Evolutionary conservation across 2,113 vertebrate genomes (phyloP), one percentile per base, ranked within the genome.

Genomic region (Sapayoa aenigma): DNA sequence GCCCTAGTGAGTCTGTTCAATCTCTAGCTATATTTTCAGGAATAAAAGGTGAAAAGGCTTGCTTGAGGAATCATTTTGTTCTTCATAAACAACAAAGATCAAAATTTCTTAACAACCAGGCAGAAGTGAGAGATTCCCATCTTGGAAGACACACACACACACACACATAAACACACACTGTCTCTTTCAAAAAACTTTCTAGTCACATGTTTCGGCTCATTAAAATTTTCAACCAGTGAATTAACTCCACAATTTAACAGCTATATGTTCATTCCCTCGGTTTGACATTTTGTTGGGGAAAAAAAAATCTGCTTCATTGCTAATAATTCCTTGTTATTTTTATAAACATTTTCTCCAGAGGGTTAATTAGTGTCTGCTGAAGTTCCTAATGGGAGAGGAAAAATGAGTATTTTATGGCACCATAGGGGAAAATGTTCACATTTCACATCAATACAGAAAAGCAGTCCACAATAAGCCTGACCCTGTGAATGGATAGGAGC

Each of bases 301-400:
- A 7, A 37, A 60, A 50, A 42, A 49, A 33, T 67, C 58, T 68
- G 6, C 46, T 91, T 95, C 50, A 83, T 79, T 77, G 46, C 50
- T 93, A 76, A 91, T 95, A 93, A 94, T 91, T 95, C 50, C 55
- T 77, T 90, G 58, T 84, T 93, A 90, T 84, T 95, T 94, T 93
- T 88, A 94, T 83, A 90, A 94, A 87, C 13, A 63, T 91, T 96
- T 96, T 95, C 93, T 96, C 96, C 75, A 90, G 93, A 95, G 93
- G 75, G 68, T 95, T 94, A 95, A 95, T 97, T 95, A 97, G 71
- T 91, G 71, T 90, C 93, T 96, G 46, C 63, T 80, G 67, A 93
- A 94, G 75, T 73, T 95, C 72, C 81, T 96, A 75, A 80, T 74
- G 62, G 84, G 58, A 83, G 44, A 93, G 33, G 39, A 1, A 11